Base-by-base conservation (phyloP, 92 coral and sea anemone genomes). In the Siderastrea radians region DNA sequence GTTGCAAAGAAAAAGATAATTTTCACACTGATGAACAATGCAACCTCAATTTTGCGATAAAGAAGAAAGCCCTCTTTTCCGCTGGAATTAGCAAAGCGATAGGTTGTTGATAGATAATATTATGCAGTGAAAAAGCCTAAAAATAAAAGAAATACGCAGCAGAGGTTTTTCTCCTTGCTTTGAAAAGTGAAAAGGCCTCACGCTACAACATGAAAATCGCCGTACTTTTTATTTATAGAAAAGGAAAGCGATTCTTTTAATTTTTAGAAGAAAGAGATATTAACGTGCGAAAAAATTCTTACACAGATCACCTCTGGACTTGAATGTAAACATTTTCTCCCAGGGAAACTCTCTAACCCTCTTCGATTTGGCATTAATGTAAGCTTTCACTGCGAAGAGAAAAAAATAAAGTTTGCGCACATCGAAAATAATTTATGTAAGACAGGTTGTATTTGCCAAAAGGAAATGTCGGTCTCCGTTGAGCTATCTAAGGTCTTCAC, bases 231-330 rank as follows among this genome's bases (percentile, higher is more conserved):
- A 14, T 55, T 5, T 7, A 61, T 1, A 53, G 6, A 53, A 26
- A 48, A 45, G 54, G 17, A 57, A 52, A 77, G 66, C 55, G 58
- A 5, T 52, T 78, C 45, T n/a, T 57, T 78, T 9, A 49, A 63
- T 19, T 57, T 58, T 58, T 59, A 60, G 59, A 59, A 50, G 47
- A 49, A 16, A 60, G 51, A 45, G 50, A 68, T 53, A 65, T 81
- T 78, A 63, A 67, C 85, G 47, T 15, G 59, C 54, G 12, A 81
- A 81, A 68, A 43, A 13, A 3, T 67, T 81, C 70, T 45, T 77
- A 58, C 38, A 58, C 45, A 44, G 57, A 14, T 58, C 51, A 9
- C 64, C 68, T 77, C 48, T 59, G 43, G 2, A 63, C 58, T 10
- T 78, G 14, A 78, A 63, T 6, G 9, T 48, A 16, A 77, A 77